These are phyloP conservation scores for Trematomus loennbergii DNA, from an alignment of 2,113 vertebrate genomes.

Conservation along the genomic window DNA sequence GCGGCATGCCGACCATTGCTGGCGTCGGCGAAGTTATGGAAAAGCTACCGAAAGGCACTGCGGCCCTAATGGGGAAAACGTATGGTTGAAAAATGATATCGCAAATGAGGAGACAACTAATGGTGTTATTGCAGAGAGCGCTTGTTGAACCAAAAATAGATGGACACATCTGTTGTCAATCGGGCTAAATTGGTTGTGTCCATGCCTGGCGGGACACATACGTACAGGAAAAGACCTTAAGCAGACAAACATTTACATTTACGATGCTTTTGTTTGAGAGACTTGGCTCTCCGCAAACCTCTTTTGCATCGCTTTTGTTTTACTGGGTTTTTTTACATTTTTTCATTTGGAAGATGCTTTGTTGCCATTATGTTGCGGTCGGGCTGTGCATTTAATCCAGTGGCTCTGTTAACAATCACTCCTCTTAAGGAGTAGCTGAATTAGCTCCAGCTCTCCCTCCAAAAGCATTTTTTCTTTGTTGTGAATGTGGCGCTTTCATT, in stretches of 20 bases:
- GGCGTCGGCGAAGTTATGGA: constrained; percentile 60
- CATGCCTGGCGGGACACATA: constrained; percentile 65
- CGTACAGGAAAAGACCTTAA: constrained; percentile 59
- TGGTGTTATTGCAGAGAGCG: constrained; percentile 71
- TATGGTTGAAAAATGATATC: constrained; percentile 75
- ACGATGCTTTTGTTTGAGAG: constrained; percentile 62
- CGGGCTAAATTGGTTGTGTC: constrained; percentile 74
- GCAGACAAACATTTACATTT: constrained; percentile 76
- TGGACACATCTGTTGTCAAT: constrained; percentile 81
- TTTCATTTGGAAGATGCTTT: constrained; percentile 76
- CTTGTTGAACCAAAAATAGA: constrained; percentile 69
- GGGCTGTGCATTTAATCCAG: constrained; percentile 71
- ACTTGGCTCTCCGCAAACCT: constrained; percentile 46
- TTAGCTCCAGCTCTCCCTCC: constrained; percentile 59
- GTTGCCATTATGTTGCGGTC: constrained; percentile 71
- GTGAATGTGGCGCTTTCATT: constrained; percentile 71
- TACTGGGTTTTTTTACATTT: constrained; percentile 70
- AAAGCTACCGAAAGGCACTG: constrained; percentile 59
- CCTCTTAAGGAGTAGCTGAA: constrained; percentile 62
- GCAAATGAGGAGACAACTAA: constrained; percentile 74
- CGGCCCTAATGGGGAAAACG: constrained; percentile 64
- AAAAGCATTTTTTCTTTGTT: constrained; percentile 69
- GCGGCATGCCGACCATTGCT: constrained; percentile 39
- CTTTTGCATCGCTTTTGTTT: constrained; percentile 64
- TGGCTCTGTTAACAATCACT: constrained; percentile 78